Percentiles rank a stretch among this genome's conserved stretches.
Evolutionary conservation across 2,888 invertebrate species (phyloP).

Genomic region (Nomada flava): DNA sequence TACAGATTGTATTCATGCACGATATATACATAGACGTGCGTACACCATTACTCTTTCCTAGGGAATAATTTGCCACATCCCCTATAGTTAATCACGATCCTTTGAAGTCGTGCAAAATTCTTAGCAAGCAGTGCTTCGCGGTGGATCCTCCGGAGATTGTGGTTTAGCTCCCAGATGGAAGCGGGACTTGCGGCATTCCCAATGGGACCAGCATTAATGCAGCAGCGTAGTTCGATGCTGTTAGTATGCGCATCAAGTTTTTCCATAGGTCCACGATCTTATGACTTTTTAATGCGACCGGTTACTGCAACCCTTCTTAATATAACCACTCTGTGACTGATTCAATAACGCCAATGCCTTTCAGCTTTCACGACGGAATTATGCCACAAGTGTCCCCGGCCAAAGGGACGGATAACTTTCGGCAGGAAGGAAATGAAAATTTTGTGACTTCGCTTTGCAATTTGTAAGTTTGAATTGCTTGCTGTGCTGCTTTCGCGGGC

Average conservation of each 20-base stretch:
- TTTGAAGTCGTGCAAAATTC: conserved; percentile 59
- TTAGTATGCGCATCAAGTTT: conserved; percentile 68
- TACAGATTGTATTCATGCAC: neutral
- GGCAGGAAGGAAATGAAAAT: too few relatives aligned
- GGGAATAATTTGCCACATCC: conserved; percentile 21
- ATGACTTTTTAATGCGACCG: conserved; percentile 62
- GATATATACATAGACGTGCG: neutral
- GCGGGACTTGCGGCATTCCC: conserved; percentile 72
- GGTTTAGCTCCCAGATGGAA: conserved; percentile 74
- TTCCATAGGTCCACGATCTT: conserved; percentile 48
- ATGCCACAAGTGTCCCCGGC: conserved; percentile 12
- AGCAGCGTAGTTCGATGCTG: conserved; percentile 64
- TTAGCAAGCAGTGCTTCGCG: conserved; percentile 62
- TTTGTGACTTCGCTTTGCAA: too few relatives aligned
- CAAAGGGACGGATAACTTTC: neutral
- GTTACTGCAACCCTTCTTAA: conserved; percentile 46
- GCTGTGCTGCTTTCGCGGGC: too few relatives aligned
- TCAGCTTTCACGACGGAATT: conserved; percentile 34
- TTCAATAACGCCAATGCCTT: conserved; percentile 53
- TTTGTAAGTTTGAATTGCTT: too few relatives aligned
- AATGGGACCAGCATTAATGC: conserved; percentile 71
- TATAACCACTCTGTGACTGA: conserved; percentile 44
- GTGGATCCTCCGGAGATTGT: conserved; percentile 69
- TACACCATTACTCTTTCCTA: neutral
- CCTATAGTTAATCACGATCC: conserved; percentile 55